Conservation (phyloP, 2,888 invertebrate genomes). For the Linnaemya tessellans region DNA sequence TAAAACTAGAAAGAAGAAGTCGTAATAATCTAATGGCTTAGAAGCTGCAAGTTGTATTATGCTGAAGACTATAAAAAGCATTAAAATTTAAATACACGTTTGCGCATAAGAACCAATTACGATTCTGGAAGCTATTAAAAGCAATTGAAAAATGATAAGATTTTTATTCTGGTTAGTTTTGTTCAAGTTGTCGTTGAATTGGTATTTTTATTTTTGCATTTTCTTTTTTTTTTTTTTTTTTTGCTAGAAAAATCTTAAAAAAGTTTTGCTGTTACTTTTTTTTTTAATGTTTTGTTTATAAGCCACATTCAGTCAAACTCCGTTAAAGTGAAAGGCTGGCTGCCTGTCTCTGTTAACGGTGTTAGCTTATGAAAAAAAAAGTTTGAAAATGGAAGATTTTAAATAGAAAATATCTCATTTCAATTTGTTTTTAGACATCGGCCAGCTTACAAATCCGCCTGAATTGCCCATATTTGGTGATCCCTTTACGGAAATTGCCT, state of each 20-base stretch:
- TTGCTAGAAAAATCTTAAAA: constrained; percentile 15
- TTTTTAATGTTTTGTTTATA: constrained; percentile 25
- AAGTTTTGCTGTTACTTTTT: neutral
- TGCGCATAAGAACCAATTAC: constrained; percentile 10
- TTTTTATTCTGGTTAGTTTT: constrained; percentile 36
- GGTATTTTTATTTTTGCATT: constrained; percentile 8
- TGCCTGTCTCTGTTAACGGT: constrained; percentile 44
- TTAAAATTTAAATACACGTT: constrained; percentile 59
- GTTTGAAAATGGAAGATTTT: constrained; percentile 4
- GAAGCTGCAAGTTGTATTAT: constrained; percentile 38
- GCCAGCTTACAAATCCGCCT: constrained; percentile 91
- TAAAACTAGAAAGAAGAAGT: too few species aligned
- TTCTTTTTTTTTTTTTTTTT: constrained; percentile 10
- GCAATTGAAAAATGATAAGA: constrained; percentile 63
- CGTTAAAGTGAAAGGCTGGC: constrained; percentile 67
- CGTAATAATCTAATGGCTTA: constrained; percentile 61
- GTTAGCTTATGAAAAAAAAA: neutral
- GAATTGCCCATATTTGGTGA: constrained; percentile 93
- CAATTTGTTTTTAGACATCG: constrained; percentile 86
- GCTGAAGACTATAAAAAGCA: constrained; percentile 43
- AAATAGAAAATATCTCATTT: constrained; percentile 28
- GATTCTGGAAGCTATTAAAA: constrained; percentile 55
- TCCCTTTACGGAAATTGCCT: constrained; percentile 89
- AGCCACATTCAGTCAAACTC: constrained; percentile 39
- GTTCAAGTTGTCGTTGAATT: constrained; percentile 2